A percentile compares a stretch with the other conserved stretches of the same genome.
phyloP scores from a whole-genome alignment of 2,797 vertebrate species.

The Parauchenoglanis punctatus region DNA sequence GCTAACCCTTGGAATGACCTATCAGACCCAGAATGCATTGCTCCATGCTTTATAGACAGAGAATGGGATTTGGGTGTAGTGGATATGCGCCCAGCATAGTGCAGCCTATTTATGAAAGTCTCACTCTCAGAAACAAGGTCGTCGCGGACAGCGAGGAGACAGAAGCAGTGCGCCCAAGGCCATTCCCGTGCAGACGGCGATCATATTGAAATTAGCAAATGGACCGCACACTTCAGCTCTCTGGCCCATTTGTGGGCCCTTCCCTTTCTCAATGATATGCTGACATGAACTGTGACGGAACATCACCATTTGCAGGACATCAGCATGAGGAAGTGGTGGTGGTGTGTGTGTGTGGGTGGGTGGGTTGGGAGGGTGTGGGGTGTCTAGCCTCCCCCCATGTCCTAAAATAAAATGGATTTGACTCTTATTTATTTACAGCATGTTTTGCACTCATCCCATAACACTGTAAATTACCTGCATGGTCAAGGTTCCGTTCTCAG shows the following conservation, averaged over 20 bases:
- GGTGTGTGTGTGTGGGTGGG: background rate
- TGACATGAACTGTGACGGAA: slow-evolving; percentile 65
- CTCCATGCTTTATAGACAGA: slow-evolving; percentile 26
- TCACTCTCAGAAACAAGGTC: slow-evolving; percentile 48
- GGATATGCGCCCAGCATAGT: slow-evolving; percentile 29
- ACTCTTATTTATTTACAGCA: slow-evolving; percentile 84
- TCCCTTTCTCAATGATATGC: slow-evolving; percentile 71
- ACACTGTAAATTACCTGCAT: slow-evolving; percentile 82
- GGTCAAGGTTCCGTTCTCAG: slow-evolving; percentile 78
- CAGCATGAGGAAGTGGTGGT: slow-evolving; percentile 15
- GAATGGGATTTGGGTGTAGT: slow-evolving; percentile 31
- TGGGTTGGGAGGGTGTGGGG: background rate
- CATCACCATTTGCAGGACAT: slow-evolving; percentile 61
- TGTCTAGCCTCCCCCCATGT: slow-evolving; percentile 52
- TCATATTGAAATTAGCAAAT: slow-evolving; percentile 83
- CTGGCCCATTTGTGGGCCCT: slow-evolving; percentile 70
- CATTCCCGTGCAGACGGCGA: slow-evolving; percentile 74
- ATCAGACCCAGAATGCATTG: slow-evolving; percentile 30
- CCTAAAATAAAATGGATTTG: slow-evolving; percentile 75
- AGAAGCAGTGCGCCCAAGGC: slow-evolving; percentile 71
- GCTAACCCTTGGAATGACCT: slow-evolving; percentile 8
- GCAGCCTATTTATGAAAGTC: slow-evolving; percentile 49
- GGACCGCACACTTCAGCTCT: slow-evolving; percentile 71
- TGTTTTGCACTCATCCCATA: slow-evolving; percentile 82
- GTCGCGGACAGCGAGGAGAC: slow-evolving; percentile 45